phyloP scores from a whole-genome alignment of 2,888 invertebrate species.

The Augochlorella aurata region DNA sequence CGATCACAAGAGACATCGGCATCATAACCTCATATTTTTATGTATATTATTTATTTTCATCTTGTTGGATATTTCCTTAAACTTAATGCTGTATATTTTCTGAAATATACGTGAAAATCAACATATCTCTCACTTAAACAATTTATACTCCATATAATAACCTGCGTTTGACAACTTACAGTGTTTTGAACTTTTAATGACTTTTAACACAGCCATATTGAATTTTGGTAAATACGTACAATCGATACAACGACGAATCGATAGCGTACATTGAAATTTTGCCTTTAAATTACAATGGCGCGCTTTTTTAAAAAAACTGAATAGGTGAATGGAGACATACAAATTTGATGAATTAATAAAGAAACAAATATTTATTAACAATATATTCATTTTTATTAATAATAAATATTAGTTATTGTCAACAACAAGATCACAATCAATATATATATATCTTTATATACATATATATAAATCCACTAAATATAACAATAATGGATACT shows the following conservation, averaged over 20 bases:
- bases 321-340: not conserved
- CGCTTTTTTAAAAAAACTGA: not conserved
- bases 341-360: not conserved
- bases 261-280: not conserved
- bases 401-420: slow-evolving; percentile 50
- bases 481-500: slow-evolving; percentile 30
- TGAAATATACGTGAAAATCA: not conserved
- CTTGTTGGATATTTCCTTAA: not conserved
- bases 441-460: not conserved
- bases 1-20: slow-evolving; percentile 11
- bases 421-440: slow-evolving; percentile 31
- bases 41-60: slow-evolving; percentile 1
- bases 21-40: slow-evolving; percentile 42
- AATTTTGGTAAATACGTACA: slow-evolving; percentile 10
- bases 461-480: slow-evolving; percentile 15
- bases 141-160: slow-evolving; percentile 13
- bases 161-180: slow-evolving; percentile 32
- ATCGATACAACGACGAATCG: slow-evolving; percentile 12
- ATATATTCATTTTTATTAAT: slow-evolving; percentile 37
- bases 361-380: slow-evolving; percentile 15
- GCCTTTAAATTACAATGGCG: not conserved
- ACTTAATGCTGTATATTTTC: slow-evolving; percentile 1
- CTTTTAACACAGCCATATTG: slow-evolving; percentile 15
- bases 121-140: slow-evolving; percentile 13
- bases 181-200: slow-evolving; percentile 23